phyloP scores from a whole-genome alignment of 2,888 invertebrate genomes.

The Drosophila tripunctata region DNA sequence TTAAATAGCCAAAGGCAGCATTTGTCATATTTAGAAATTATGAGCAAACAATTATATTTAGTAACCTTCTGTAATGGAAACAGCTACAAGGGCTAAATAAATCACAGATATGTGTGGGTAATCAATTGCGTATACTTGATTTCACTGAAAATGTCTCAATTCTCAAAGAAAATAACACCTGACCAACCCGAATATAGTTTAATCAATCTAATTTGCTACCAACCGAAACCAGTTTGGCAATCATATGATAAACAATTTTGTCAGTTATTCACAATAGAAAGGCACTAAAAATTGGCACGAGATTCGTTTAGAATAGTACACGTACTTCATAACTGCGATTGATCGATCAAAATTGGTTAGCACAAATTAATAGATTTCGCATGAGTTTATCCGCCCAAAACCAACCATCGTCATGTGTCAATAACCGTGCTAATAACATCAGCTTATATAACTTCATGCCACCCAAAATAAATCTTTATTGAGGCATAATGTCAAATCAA shows the following conservation, averaged over 20 bases:
- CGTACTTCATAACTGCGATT: conserved; percentile 5
- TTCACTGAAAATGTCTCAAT: conserved; percentile 3
- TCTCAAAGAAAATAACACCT: conserved; percentile 26
- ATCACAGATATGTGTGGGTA: background rate
- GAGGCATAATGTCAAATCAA: background rate
- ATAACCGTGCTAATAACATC: conserved; percentile 1
- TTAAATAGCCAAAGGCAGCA: background rate
- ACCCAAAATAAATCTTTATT: background rate
- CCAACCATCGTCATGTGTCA: conserved; percentile 36
- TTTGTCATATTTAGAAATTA: background rate
- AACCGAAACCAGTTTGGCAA: conserved; percentile 11
- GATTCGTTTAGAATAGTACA: conserved; percentile 8
- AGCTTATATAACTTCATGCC: conserved; percentile 29
- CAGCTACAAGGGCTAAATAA: background rate
- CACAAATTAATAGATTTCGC: conserved; percentile 42
- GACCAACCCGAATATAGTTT: conserved; percentile 7
- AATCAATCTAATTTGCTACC: background rate
- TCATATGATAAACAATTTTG: conserved; percentile 31
- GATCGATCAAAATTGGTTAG: conserved; percentile 50
- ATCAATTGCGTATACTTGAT: conserved; percentile 26
- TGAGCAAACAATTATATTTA: background rate
- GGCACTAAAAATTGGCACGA: conserved; percentile 4
- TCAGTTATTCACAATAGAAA: background rate
- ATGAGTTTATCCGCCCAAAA: background rate
- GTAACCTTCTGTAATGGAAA: background rate